Percentiles rank a stretch among this genome's conserved stretches.
Evolutionary conservation across 2,797 vertebrate genomes (phyloP).

Genomic region (Enteromius unitaeniatus): DNA sequence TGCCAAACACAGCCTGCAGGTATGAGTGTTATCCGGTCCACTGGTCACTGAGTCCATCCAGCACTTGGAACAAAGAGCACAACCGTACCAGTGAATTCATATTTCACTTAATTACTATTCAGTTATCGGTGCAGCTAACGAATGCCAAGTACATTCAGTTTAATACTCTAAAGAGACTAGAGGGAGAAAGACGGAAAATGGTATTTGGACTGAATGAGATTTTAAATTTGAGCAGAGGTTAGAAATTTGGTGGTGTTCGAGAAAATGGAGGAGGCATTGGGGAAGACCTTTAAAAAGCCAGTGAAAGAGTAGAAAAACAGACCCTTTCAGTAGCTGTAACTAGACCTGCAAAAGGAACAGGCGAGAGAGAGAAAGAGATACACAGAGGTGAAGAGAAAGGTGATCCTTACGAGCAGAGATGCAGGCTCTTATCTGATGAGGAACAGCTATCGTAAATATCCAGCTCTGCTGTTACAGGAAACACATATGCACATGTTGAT

Average conservation of each 20-base stretch:
- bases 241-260: conserved; percentile 34
- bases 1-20: conserved; percentile 44
- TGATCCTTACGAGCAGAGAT: conserved; percentile 40
- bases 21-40: conserved; percentile 42
- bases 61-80: conserved; percentile 40
- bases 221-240: conserved; percentile 44
- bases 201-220: conserved; percentile 45
- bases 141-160: conserved; percentile 19
- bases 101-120: conserved; percentile 24
- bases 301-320: conserved; percentile 8
- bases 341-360: conserved; percentile 35
- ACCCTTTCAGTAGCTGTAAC: conserved; percentile 47
- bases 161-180: background rate
- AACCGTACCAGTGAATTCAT: conserved; percentile 37
- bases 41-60: conserved; percentile 30
- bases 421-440: conserved; percentile 56
- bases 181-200: conserved; percentile 9
- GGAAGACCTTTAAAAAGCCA: conserved; percentile 31
- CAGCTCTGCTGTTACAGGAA: conserved; percentile 54
- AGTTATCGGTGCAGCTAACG: conserved; percentile 25
- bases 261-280: conserved; percentile 8
- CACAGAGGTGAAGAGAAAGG: conserved; percentile 54
- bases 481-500: conserved; percentile 45
- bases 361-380: conserved; percentile 22
- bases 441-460: conserved; percentile 58